Conservation (phyloP, 1,140 invertebrate genomes). For the Brachionus plicatilis region DNA sequence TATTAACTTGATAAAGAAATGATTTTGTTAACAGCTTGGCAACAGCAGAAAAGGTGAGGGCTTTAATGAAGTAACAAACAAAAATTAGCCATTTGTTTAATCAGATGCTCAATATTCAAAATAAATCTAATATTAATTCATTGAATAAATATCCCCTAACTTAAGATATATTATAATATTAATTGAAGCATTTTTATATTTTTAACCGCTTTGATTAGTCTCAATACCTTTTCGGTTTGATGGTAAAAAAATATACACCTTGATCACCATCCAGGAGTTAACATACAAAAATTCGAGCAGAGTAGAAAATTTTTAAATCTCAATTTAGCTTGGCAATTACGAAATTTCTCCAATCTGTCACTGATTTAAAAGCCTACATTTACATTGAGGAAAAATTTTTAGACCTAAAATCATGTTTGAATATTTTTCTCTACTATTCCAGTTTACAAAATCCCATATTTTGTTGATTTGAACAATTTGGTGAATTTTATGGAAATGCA, state of each 20-base stretch:
- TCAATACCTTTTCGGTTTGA: not conserved
- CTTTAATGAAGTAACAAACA: no score
- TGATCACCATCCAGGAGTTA: not conserved
- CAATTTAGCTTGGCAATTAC: not conserved
- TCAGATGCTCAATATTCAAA: no score
- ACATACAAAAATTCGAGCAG: not conserved
- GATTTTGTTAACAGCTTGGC: no score
- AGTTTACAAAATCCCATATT: conserved; percentile 49
- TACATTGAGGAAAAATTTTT: not conserved
- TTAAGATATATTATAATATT: no score
- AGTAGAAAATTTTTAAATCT: not conserved
- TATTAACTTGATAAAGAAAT: no score
- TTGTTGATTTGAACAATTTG: conserved; percentile 51
- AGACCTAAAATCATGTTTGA: not conserved
- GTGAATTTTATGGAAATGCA: conserved; percentile 51
- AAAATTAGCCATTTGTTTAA: no score
- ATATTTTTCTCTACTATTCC: conserved; percentile 42
- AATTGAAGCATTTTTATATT: no score
- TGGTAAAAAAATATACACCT: conserved; percentile 13
- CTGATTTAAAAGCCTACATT: not conserved
- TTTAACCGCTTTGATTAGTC: no score
- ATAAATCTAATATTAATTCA: no score
- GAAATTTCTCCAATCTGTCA: not conserved
- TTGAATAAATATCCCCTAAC: no score
- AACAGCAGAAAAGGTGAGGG: no score